Evolutionary conservation across 2,888 invertebrate species (phyloP).

Genomic region (Lithosia quadra): DNA sequence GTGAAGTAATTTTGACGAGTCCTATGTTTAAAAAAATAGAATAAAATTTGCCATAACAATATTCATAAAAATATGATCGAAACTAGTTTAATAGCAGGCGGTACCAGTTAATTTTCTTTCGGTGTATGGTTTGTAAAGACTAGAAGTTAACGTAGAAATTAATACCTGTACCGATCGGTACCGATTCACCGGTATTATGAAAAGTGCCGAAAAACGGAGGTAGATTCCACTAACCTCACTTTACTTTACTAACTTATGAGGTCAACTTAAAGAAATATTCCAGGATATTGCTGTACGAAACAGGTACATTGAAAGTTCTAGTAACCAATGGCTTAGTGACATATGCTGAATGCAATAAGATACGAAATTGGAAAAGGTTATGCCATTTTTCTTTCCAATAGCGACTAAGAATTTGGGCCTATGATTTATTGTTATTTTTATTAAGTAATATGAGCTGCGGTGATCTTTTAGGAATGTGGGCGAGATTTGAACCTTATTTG

Average conservation of each 20-base stretch:
- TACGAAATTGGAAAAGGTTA: not conserved
- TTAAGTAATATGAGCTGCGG: not conserved
- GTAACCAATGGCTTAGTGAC: not conserved
- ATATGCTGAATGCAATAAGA: conserved; percentile 9
- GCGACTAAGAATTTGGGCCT: too few relatives aligned
- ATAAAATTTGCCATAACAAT: too few relatives aligned
- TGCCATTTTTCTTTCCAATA: not conserved
- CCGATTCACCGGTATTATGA: too few relatives aligned
- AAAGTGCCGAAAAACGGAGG: too few relatives aligned
- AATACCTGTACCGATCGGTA: too few relatives aligned
- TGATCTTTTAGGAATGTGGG: not conserved
- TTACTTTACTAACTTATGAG: not conserved
- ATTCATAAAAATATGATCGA: too few relatives aligned
- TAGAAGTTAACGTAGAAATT: too few relatives aligned
- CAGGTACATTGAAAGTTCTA: not conserved
- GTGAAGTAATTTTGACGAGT: too few relatives aligned
- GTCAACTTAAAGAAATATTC: not conserved
- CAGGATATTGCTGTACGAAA: not conserved
- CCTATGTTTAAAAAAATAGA: too few relatives aligned
- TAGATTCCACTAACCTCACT: not conserved
- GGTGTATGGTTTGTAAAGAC: too few relatives aligned
- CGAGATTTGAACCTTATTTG: not conserved
- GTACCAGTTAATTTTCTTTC: too few relatives aligned
- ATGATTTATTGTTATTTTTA: not conserved
- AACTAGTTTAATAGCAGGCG: too few relatives aligned